phyloP scores from a whole-genome alignment of 2,113 vertebrate genomes.

The Scytalopus superciliaris region DNA sequence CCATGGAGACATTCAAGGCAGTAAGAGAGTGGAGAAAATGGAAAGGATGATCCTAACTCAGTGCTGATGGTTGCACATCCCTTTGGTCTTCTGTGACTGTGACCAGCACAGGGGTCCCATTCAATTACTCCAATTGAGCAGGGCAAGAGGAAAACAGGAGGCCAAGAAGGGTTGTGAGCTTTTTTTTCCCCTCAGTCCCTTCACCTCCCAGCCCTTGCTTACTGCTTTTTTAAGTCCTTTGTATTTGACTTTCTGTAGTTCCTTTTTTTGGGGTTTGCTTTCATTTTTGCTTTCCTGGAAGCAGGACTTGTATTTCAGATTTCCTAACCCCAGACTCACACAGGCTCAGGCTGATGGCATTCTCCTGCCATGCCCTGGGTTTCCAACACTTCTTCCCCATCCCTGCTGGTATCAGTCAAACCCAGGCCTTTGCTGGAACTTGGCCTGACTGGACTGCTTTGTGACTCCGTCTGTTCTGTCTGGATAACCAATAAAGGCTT shows the following conservation, averaged over 20 bases:
- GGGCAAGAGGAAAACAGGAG: neutral
- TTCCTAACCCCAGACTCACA: neutral
- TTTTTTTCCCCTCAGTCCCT: neutral
- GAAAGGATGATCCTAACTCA: neutral
- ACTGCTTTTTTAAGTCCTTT: neutral
- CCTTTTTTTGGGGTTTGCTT: neutral
- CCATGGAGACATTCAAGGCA: neutral
- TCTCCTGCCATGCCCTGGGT: neutral
- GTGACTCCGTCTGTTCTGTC: neutral
- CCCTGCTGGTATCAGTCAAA: neutral
- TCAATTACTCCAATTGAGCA: neutral
- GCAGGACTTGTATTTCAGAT: neutral
- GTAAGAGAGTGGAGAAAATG: neutral
- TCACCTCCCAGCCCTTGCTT: neutral
- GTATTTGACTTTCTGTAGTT: neutral
- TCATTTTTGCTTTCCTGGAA: neutral
- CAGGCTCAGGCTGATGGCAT: neutral
- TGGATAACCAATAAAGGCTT: conserved; percentile 4
- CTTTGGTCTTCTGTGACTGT: neutral
- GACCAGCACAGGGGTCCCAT: neutral
- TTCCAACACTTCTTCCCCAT: neutral
- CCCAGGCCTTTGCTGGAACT: neutral
- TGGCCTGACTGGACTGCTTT: neutral
- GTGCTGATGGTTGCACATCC: neutral
- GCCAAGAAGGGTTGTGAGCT: neutral